Conservation (phyloP, 2,888 invertebrate species). For the Euplagia quadripunctaria region DNA sequence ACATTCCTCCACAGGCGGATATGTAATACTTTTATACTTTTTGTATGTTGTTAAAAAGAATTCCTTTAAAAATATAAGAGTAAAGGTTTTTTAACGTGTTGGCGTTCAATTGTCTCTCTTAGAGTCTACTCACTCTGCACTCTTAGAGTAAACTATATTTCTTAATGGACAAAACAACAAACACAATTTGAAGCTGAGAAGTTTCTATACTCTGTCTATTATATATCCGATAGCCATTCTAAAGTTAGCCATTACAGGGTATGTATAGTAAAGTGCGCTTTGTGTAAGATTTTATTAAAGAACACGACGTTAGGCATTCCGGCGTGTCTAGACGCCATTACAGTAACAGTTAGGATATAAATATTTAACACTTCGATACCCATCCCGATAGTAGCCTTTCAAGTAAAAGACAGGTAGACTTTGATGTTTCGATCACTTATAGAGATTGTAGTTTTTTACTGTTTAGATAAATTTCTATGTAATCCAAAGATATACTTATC, state of each 20-base stretch:
- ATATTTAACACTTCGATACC: conserved; percentile 27
- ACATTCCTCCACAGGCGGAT: neutral
- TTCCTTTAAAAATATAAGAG: neutral
- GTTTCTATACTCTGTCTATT: neutral
- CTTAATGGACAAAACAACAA: neutral
- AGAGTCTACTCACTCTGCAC: neutral
- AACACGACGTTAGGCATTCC: conserved; percentile 32
- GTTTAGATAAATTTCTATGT: neutral
- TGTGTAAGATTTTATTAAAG: conserved; percentile 10
- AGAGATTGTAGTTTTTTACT: neutral
- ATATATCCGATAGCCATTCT: neutral
- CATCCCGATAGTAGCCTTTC: conserved; percentile 9
- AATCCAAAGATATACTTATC: neutral
- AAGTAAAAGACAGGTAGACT: conserved; percentile 1
- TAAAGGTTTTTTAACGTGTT: neutral
- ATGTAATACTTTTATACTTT: neutral
- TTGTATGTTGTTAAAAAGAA: neutral
- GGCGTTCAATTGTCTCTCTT: neutral
- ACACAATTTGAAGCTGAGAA: neutral
- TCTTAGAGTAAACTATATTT: neutral
- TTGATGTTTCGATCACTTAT: neutral
- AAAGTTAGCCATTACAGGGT: neutral
- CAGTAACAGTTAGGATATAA: conserved; percentile 35
- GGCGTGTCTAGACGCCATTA: conserved; percentile 45
- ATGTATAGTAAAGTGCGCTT: conserved; percentile 14